Evolutionary conservation across 2,113 vertebrate species (phyloP), one percentile per base, ranked within the genome.

Genomic region (Seriola rivoliana): DNA sequence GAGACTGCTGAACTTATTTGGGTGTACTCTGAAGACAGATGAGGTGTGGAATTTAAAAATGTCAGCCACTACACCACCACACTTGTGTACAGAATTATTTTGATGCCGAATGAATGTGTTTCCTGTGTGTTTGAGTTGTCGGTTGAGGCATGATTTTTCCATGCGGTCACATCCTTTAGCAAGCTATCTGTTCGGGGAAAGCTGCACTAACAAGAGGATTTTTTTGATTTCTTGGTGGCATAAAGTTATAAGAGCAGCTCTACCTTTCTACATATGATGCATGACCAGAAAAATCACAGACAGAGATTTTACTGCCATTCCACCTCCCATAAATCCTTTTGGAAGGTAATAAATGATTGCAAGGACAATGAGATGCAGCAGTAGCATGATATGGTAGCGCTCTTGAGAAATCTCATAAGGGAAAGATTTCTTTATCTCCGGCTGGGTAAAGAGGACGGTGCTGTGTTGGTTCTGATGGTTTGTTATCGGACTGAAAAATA

Each of bases 401-500:
- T n/a, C 21, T 9, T 21, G 7, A 16, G 66, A 66, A 25, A 57
- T 74, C 38, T 60, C 36, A 14, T n/a, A 54, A 11, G 52, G 50
- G 44, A 76, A 70, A 63, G 21, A 64, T 38, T 62, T 82, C 21
- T 50, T 44, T 46, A 38, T 70, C 42, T 76, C 17, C 44, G 23
- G 80, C 68, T 54, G 19, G 36, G 52, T 78, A 63, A 69, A 29
- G 52, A 57, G 52, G 66, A 78, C 13, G 32, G 23, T 17, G 48
- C 16, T 68, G 66, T 19, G 68, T 70, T 23, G 32, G 57, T 73
- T 85, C 81, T 84, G 59, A 68, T 46, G 63, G 29, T 21, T 29
- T 74, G 36, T 55, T 71, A 68, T 60, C 14, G 75, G 14, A 44
- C 36, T 74, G 69, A 71, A 60, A 86, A 90, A 71, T 68, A 85